Evolutionary conservation across 2,113 vertebrate species (phyloP).

Genomic region (Saccopteryx bilineata): DNA sequence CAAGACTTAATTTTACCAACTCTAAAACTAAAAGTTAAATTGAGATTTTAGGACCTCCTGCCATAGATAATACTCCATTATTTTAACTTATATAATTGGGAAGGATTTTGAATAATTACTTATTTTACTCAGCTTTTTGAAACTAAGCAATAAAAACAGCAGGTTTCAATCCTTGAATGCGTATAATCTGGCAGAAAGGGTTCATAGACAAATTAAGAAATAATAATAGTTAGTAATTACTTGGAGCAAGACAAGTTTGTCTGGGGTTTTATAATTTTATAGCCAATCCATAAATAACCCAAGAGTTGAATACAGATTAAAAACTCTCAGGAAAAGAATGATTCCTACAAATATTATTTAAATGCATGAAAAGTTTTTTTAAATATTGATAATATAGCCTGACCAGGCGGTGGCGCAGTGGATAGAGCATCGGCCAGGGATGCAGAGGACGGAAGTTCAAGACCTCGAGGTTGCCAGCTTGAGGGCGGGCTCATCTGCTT

Average conservation of each 20-base stretch:
- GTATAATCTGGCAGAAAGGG: neutral
- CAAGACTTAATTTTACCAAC: neutral
- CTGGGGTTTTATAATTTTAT: neutral
- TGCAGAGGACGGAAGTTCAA: too few relatives aligned
- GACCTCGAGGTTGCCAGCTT: too few relatives aligned
- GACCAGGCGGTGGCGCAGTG: too few relatives aligned
- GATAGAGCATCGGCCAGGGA: too few relatives aligned
- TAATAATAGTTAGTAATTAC: neutral
- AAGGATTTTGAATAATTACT: neutral
- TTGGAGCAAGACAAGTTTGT: neutral
- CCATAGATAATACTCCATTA: neutral
- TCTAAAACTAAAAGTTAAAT: neutral
- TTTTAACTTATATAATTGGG: neutral
- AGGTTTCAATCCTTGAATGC: neutral
- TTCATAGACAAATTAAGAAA: neutral
- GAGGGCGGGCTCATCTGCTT: too few relatives aligned
- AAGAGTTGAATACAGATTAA: slow-evolving; percentile 8
- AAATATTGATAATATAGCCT: neutral
- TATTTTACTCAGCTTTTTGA: neutral
- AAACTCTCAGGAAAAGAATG: neutral
- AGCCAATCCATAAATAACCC: neutral
- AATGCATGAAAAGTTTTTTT: neutral
- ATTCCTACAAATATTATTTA: neutral
- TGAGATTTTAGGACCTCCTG: neutral
- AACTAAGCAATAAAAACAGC: neutral